Base-by-base conservation (phyloP, 2,113 vertebrate species). In the Orientallactaga bullata region DNA sequence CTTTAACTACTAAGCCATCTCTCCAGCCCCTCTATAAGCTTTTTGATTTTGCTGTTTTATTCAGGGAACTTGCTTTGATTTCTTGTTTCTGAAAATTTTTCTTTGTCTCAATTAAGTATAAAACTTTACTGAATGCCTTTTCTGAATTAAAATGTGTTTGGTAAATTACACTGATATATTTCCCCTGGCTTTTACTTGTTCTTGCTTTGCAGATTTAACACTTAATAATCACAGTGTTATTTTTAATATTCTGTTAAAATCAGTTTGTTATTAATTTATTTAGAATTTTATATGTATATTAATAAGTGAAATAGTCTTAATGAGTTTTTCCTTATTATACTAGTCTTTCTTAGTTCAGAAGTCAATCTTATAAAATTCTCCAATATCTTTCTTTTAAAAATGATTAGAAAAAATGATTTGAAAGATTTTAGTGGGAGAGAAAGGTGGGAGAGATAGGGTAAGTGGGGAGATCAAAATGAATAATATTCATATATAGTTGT, bases 201-300 rank as follows among this genome's bases (percentile, higher is more conserved):
- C n/a, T 84, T 73, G n/a, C 28, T 78, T 78, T 77, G 26, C 55
- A 35, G 51, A 58, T 3, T 71, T 51, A 84, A 87, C 15, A 3
- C 1, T 21, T 80, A 73, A 39, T 91, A 76, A 60, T 82, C 66
- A 81, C 18, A 79, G 21, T 84, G 4, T 51, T 83, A 77, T 66
- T 79, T 93, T 74, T 30, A 80, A 39, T 18, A 74, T 55, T 26
- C 39, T 85, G 21, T 69, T 30, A 94, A 80, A 72, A n/a, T 94
- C 26, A 51, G 28, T 78, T 89, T 63, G 30, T 15, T 69, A 78
- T 16, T 89, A 37, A 60, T 68, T 32, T 80, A 51, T 63, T 89
- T 77, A 32, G 12, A 71, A 77, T 71, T 72, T 35, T 92, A 3
- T 61, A 79, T 26, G 21, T 66, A 28, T 73, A 17, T 80, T 91